These are phyloP conservation scores for Cephus sareptanus DNA, from an alignment of 2,888 invertebrate genomes.

Conservation along the genomic window DNA sequence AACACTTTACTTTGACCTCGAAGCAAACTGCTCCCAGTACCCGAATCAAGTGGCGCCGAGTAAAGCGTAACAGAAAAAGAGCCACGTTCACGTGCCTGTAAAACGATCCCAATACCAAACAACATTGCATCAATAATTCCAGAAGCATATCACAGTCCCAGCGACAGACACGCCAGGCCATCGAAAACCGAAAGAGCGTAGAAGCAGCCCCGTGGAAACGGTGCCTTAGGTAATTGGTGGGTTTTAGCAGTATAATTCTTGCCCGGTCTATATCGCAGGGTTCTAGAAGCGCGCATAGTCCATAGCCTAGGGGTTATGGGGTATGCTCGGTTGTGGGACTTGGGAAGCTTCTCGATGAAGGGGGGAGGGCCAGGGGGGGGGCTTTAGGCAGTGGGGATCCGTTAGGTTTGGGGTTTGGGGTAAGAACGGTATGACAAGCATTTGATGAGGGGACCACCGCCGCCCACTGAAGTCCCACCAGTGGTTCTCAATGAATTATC, in stretches of 20 bases:
- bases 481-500: constrained; percentile 45
- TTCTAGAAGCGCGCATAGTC: constrained; percentile 15
- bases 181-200: too few relatives aligned
- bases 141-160: too few relatives aligned
- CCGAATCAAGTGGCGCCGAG: too few relatives aligned
- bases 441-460: constrained; percentile 61
- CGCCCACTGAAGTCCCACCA: constrained; percentile 58
- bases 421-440: constrained; percentile 63
- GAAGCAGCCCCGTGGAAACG: too few relatives aligned
- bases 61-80: too few relatives aligned
- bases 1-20: too few relatives aligned
- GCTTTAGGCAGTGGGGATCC: constrained; percentile 46
- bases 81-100: too few relatives aligned
- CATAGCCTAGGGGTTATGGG: constrained; percentile 14
- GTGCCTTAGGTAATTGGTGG: constrained; percentile 34
- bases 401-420: constrained; percentile 52
- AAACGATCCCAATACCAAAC: too few relatives aligned
- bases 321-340: constrained; percentile 1
- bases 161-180: too few relatives aligned
- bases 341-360: too few relatives aligned
- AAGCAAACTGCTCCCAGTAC: too few relatives aligned
- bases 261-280: constrained; percentile 45
- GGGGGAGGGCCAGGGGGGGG: not conserved
- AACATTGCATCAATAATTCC: too few relatives aligned
- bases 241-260: constrained; percentile 58